A percentile compares a stretch with the other conserved stretches of the same genome.
Conservation (phyloP, 2,888 invertebrate genomes). For the Gonocerus acuteangulatus region DNA sequence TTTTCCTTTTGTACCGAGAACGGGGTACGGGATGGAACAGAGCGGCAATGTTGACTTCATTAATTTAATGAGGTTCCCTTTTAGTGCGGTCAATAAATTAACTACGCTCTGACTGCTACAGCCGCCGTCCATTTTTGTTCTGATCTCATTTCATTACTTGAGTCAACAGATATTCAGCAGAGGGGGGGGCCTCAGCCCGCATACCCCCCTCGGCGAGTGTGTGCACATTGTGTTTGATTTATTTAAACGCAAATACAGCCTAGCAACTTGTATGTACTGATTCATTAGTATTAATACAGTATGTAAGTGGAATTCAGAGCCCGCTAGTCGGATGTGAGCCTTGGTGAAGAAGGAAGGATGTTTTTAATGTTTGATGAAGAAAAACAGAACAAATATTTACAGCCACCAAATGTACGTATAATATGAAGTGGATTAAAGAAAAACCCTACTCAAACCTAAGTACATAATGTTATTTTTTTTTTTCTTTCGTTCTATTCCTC, state of each 20-base stretch:
- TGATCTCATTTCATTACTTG: background rate
- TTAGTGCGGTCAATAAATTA: slow-evolving; percentile 1
- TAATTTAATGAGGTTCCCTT: background rate
- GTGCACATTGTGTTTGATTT: background rate
- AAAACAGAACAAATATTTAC: background rate
- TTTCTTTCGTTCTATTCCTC: background rate
- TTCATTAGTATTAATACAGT: background rate
- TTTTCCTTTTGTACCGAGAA: too few species aligned
- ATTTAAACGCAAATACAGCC: background rate
- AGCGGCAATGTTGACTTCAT: background rate
- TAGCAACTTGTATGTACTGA: background rate
- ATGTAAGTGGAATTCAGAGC: background rate
- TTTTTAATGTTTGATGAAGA: too few species aligned
- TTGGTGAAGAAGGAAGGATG: too few species aligned
- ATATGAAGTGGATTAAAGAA: background rate
- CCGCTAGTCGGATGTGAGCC: background rate
- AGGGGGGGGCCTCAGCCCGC: background rate
- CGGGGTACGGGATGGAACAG: too few species aligned
- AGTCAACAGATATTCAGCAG: background rate
- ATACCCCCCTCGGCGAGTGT: background rate
- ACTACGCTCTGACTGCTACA: background rate
- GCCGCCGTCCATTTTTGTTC: background rate
- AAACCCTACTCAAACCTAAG: background rate
- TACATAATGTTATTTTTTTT: background rate
- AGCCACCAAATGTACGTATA: background rate